A percentile compares a stretch with the other conserved stretches of the same genome.
Conservation (phyloP, 2,888 invertebrate species). For the Amiota mariae region DNA sequence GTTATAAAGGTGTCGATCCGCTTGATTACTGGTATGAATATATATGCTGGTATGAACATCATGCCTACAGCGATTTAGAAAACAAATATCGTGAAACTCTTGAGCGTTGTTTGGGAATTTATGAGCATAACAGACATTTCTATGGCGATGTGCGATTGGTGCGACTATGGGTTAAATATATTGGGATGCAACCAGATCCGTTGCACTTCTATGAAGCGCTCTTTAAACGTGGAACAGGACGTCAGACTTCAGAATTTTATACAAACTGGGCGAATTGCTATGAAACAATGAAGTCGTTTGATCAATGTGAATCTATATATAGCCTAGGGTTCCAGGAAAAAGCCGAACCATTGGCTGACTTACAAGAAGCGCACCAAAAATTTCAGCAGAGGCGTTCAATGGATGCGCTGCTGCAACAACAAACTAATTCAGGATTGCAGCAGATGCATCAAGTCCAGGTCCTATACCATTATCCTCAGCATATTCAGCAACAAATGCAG, state of each 20-base stretch:
- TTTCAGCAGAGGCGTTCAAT: constrained; percentile 81
- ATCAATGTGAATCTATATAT: constrained; percentile 88
- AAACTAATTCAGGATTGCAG: constrained; percentile 26
- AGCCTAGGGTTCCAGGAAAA: constrained; percentile 83
- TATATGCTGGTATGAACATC: constrained; percentile 94
- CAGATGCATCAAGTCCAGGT: constrained; percentile 42
- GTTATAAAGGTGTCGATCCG: constrained; percentile 91
- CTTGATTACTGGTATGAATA: constrained; percentile 92
- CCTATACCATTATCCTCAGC: constrained; percentile 28
- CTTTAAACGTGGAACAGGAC: constrained; percentile 86
- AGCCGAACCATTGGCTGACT: constrained; percentile 86
- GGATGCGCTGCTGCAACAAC: constrained; percentile 45
- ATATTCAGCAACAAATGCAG: no score
- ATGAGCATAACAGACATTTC: constrained; percentile 87
- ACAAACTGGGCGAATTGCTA: constrained; percentile 92
- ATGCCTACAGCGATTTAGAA: constrained; percentile 82
- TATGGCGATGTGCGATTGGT: constrained; percentile 90
- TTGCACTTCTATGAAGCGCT: constrained; percentile 87
- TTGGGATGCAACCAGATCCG: constrained; percentile 84
- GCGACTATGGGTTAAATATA: constrained; percentile 93
- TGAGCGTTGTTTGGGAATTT: constrained; percentile 86
- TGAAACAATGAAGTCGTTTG: constrained; percentile 86
- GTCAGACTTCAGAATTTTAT: constrained; percentile 87
- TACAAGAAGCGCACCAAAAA: constrained; percentile 84
- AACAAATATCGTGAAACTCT: constrained; percentile 91